These are phyloP conservation scores for Ailuropoda melanoleuca DNA, from an alignment of 2,113 vertebrate genomes.

Conservation along the genomic window DNA sequence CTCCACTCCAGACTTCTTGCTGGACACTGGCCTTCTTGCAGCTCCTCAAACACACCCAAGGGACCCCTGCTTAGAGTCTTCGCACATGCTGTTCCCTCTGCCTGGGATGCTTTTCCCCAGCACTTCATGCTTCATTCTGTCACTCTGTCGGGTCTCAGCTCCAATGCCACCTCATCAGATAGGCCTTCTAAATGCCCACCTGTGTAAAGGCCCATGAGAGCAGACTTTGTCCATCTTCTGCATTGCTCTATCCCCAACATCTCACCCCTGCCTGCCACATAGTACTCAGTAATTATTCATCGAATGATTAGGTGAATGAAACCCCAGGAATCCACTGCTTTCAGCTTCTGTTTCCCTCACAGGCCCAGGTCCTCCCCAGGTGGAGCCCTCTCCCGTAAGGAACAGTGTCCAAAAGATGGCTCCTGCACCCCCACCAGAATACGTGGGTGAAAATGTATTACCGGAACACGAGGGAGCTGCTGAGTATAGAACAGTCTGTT, in stretches of 20 bases:
- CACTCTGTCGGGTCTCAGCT: neutral
- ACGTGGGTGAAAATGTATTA: neutral
- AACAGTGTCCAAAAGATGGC: neutral
- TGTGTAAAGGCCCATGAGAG: neutral
- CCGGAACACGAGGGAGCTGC: neutral
- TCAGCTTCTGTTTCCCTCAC: neutral
- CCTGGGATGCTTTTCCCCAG: neutral
- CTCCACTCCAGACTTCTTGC: neutral
- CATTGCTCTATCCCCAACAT: neutral
- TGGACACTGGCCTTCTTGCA: neutral
- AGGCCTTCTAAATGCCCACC: neutral
- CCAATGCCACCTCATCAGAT: neutral
- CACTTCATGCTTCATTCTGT: neutral
- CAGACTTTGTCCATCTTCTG: neutral
- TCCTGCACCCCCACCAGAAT: neutral
- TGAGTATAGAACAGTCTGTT: neutral
- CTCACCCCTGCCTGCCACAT: neutral
- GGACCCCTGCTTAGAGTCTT: neutral
- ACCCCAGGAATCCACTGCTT: neutral
- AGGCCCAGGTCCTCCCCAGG: neutral
- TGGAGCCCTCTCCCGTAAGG: neutral
- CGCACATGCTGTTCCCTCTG: neutral
- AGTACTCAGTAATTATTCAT: neutral
- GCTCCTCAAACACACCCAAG: neutral
- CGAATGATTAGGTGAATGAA: neutral